phyloP scores from a whole-genome alignment of 2,888 invertebrate species.

The Oscheius sp. region DNA sequence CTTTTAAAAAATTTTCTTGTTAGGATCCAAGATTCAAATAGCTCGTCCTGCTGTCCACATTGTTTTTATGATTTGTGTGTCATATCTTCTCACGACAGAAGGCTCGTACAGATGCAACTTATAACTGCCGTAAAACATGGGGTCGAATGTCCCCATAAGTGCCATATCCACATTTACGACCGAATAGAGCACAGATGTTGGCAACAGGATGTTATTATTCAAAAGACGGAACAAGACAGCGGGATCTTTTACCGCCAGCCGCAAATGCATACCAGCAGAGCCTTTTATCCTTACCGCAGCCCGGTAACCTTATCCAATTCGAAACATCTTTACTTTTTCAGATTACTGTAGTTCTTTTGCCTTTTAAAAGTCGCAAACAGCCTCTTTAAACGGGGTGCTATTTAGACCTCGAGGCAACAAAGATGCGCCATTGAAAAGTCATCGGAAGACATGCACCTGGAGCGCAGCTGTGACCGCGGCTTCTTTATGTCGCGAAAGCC shows the following conservation, averaged over 20 bases:
- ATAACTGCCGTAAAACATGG: slow-evolving; percentile 26
- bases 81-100: slow-evolving; percentile 11
- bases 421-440: not conserved
- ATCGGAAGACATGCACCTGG: slow-evolving; percentile 22
- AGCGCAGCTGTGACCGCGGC: slow-evolving; percentile 22
- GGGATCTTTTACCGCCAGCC: too few relatives aligned
- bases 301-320: too few relatives aligned
- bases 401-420: too few relatives aligned
- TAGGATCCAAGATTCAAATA: not conserved
- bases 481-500: slow-evolving; percentile 8
- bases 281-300: too few relatives aligned
- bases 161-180: slow-evolving; percentile 23
- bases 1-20: not conserved
- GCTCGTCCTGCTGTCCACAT: not conserved
- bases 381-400: too few relatives aligned
- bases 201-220: slow-evolving; percentile 26
- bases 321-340: not conserved
- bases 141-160: slow-evolving; percentile 28
- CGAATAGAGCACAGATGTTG: slow-evolving; percentile 26
- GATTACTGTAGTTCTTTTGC: too few relatives aligned
- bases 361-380: too few relatives aligned
- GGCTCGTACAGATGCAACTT: slow-evolving; percentile 33
- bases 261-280: not conserved
- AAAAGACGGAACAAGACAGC: not conserved
- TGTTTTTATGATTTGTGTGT: not conserved